Percentiles rank a stretch among this genome's conserved stretches.
These are phyloP conservation scores for Diadophis punctatus DNA, from an alignment of 2,113 vertebrate species.

Conservation along the genomic window DNA sequence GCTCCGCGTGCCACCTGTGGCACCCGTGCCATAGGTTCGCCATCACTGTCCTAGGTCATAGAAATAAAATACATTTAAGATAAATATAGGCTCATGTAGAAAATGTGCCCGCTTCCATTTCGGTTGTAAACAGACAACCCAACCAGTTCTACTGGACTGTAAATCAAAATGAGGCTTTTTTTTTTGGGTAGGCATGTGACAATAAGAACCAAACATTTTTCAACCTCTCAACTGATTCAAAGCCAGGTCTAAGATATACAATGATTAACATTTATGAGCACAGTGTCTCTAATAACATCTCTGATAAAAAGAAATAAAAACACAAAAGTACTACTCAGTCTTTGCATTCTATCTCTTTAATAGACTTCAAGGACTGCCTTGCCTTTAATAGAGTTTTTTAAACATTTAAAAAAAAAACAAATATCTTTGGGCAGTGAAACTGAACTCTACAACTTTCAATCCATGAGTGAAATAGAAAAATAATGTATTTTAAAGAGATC, in stretches of 20 bases:
- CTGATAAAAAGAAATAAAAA: neutral
- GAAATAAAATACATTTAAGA: slow-evolving; percentile 26
- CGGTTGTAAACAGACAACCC: slow-evolving; percentile 21
- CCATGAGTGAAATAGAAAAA: neutral
- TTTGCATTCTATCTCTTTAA: neutral
- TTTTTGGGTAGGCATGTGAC: neutral
- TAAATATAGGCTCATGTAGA: slow-evolving; percentile 21
- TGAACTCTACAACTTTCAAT: neutral
- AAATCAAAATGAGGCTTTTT: slow-evolving; percentile 16
- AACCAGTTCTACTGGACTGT: slow-evolving; percentile 1
- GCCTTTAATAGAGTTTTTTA: neutral
- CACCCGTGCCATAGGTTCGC: no score
- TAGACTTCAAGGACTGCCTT: neutral
- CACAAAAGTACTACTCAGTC: neutral
- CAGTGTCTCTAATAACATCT: neutral
- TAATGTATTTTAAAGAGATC: neutral
- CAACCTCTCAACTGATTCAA: neutral
- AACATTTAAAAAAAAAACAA: neutral
- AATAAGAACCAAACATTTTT: slow-evolving; percentile 25
- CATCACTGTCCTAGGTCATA: neutral
- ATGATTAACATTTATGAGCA: slow-evolving; percentile 11
- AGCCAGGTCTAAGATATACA: neutral
- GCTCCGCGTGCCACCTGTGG: no score
- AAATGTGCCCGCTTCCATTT: slow-evolving; percentile 22
- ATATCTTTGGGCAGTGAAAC: neutral